Base-by-base conservation (phyloP, 2,797 vertebrate genomes). In the Falco naumanni region DNA sequence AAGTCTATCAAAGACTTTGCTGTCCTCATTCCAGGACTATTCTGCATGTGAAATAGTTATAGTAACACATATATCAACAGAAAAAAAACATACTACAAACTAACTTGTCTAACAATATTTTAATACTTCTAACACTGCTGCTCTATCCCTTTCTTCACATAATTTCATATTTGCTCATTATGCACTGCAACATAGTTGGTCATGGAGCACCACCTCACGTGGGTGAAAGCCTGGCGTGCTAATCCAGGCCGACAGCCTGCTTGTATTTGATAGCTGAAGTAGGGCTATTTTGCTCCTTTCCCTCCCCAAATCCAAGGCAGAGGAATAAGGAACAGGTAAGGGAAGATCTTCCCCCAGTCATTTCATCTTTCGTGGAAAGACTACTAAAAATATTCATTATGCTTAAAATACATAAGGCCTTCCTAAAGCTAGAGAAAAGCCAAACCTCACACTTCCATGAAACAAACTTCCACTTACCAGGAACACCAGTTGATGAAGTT, bases 191-290 rank as follows among this genome's bases (percentile, higher is more conserved):
- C 3, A 11, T 64, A 56, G 50, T 7, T 68, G n/a, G 26, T 41
- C 56, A 39, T 47, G 43, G 43, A 68, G 37, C 9, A 59, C 12
- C 14, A 22, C 18, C 6, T 26, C 1, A 4, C 0, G 1, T 13
- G n/a, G 24, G 39, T 79, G 25, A 90, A 89, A 84, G 41, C n/a
- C 45, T n/a, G 5, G 10, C 13, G 37, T 41, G 20, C n/a, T 79
- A 69, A 89, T 6, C 29, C 47, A 57, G 4, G 18, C 16, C 4
- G 1, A 45, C 5, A 68, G 22, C 39, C 41, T 43, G 41, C 41
- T 43, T 43, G 41, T 43, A 43, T 43, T 43, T 43, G 41, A 43
- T 43, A 43, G 41, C 41, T 43, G 41, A 15, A 43, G 41, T 43
- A 16, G 41, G 41, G 41, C 41, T 43, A 43, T 43, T 59, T 41